These are phyloP conservation scores for Archips crataeganus DNA, from an alignment of 2,888 invertebrate genomes.

Conservation along the genomic window DNA sequence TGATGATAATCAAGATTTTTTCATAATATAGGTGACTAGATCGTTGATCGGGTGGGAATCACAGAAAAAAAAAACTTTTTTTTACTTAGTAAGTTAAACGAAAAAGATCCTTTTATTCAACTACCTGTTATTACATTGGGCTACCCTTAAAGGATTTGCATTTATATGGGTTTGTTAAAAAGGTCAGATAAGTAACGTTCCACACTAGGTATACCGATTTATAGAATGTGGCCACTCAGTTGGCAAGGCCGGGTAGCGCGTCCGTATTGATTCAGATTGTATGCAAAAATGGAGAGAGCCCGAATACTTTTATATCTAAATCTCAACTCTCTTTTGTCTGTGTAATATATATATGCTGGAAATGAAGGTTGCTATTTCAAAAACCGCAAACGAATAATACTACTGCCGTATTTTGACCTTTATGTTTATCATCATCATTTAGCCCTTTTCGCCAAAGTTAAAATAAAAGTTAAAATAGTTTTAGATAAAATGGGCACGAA, in stretches of 20 bases:
- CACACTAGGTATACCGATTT: conserved; percentile 4
- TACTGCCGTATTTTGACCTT: not conserved
- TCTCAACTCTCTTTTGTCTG: not conserved
- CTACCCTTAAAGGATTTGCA: not conserved
- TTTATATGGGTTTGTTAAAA: conserved; percentile 6
- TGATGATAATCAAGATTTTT: too few relatives aligned
- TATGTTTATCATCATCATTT: not conserved
- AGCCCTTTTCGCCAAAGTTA: too few relatives aligned
- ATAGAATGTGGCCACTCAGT: conserved; percentile 2
- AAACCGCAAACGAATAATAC: not conserved
- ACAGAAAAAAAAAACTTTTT: too few relatives aligned
- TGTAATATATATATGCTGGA: too few relatives aligned
- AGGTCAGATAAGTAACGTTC: conserved; percentile 1
- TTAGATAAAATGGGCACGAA: too few relatives aligned
- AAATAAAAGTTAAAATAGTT: too few relatives aligned
- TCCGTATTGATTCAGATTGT: not conserved
- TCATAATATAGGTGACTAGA: too few relatives aligned
- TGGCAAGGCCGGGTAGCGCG: not conserved
- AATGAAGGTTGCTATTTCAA: not conserved
- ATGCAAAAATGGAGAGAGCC: not conserved
- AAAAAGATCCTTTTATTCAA: not conserved
- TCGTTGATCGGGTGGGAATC: too few relatives aligned
- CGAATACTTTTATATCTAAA: not conserved
- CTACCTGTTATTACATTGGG: not conserved
- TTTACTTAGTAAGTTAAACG: not conserved